A percentile compares a stretch with the other conserved stretches of the same genome.
Conservation (phyloP, 2,888 invertebrate species). For the Lochmaea crataegi region DNA sequence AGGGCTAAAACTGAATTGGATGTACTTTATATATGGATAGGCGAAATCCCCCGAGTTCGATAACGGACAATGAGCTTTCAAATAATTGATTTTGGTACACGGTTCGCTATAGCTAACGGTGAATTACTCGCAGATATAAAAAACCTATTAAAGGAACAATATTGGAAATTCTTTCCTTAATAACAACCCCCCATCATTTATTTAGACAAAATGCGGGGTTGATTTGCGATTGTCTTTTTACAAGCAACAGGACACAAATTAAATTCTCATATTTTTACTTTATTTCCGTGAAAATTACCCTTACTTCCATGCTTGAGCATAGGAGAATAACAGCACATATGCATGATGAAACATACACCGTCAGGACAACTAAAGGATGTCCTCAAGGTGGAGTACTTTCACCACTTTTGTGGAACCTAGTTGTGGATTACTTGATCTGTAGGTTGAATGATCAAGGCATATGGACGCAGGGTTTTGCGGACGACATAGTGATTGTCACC, state of each 20-base stretch:
- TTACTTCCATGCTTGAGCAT: too few species aligned
- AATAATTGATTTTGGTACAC: slow-evolving; percentile 37
- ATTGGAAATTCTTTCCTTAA: slow-evolving; percentile 39
- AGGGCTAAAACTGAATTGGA: slow-evolving; percentile 12
- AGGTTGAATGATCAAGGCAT: too few species aligned
- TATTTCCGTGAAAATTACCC: too few species aligned
- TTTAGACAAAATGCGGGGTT: slow-evolving; percentile 5
- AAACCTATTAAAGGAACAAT: slow-evolving; percentile 28
- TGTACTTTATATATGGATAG: slow-evolving; percentile 16
- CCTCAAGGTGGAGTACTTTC: too few species aligned
- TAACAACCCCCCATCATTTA: slow-evolving; percentile 19
- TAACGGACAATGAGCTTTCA: slow-evolving; percentile 39
- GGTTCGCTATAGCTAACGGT: slow-evolving; percentile 19
- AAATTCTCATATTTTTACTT: too few species aligned
- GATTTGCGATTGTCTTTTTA: neutral
- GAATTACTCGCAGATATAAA: slow-evolving; percentile 25
- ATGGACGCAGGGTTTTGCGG: too few species aligned
- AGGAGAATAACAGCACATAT: too few species aligned
- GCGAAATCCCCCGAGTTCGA: slow-evolving; percentile 37
- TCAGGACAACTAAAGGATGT: too few species aligned
- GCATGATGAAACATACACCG: too few species aligned
- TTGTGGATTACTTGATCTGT: too few species aligned
- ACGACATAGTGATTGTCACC: too few species aligned
- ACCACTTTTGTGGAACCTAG: too few species aligned
- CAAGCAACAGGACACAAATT: neutral